phyloP scores from a whole-genome alignment of 2,888 invertebrate species.

The Tolmerus cingulatus region DNA sequence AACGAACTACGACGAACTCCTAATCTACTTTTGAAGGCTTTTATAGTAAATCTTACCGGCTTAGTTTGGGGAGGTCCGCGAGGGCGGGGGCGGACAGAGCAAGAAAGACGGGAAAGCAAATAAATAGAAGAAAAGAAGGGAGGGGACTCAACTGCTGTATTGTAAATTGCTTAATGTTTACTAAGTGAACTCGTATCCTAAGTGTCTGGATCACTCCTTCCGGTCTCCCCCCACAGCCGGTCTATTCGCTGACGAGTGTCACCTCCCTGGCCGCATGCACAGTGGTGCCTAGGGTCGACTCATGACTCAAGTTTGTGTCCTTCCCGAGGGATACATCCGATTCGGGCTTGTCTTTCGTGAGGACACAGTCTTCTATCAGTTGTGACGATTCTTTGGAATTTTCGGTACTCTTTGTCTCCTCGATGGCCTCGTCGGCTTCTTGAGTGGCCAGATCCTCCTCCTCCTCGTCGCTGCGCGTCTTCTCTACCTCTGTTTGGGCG shows the following conservation, averaged over 20 bases:
- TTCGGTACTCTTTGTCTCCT: not conserved
- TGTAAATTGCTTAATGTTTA: conserved; percentile 3
- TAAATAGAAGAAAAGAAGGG: conserved; percentile 1
- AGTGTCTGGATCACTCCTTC: not conserved
- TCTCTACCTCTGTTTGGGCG: not conserved
- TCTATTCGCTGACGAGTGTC: conserved; percentile 62
- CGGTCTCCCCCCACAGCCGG: not conserved
- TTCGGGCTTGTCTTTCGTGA: conserved; percentile 45
- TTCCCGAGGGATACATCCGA: conserved; percentile 34
- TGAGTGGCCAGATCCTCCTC: not conserved
- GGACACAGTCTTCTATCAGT: conserved; percentile 46
- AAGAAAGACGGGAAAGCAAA: not conserved
- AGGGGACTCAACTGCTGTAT: not conserved
- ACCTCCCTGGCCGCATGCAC: conserved; percentile 55
- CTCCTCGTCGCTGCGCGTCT: not conserved
- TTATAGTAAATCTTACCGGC: not conserved
- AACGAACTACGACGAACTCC: not conserved
- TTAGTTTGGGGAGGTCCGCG: not conserved
- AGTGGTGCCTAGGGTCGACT: conserved; percentile 47
- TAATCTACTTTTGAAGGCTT: not conserved
- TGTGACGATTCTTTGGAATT: conserved; percentile 45
- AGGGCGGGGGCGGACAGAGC: not conserved
- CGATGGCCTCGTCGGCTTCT: not conserved
- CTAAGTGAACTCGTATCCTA: conserved; percentile 3
- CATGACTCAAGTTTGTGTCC: conserved; percentile 45